These are phyloP conservation scores for Sitodiplosis mosellana DNA, from an alignment of 1,140 invertebrate species.

Conservation along the genomic window DNA sequence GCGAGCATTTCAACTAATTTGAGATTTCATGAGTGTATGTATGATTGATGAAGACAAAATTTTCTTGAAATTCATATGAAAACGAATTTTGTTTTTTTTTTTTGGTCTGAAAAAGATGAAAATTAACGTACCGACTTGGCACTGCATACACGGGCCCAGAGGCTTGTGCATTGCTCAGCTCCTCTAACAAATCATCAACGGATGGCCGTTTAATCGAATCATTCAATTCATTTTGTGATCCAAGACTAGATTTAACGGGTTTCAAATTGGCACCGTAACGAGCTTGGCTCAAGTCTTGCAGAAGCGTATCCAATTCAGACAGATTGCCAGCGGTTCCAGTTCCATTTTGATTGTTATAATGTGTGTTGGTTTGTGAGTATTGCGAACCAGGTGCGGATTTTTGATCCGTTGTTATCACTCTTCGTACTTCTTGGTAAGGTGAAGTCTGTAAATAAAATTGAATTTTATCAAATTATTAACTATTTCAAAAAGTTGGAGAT, in stretches of 20 bases:
- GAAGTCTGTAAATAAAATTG: not conserved
- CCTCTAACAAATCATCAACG: constrained; percentile 73
- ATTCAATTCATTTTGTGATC: constrained; percentile 1
- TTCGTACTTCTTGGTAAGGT: too few species aligned
- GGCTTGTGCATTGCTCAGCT: constrained; percentile 39
- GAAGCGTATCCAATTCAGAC: constrained; percentile 75
- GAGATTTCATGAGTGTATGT: too few species aligned
- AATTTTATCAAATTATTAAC: not conserved
- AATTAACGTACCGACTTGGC: constrained; percentile 47
- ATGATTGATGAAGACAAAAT: too few species aligned
- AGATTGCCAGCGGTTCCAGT: constrained; percentile 36
- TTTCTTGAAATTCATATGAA: too few species aligned
- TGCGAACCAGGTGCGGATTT: too few species aligned
- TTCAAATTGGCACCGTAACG: constrained; percentile 38
- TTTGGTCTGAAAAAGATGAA: too few species aligned
- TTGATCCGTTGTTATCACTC: too few species aligned
- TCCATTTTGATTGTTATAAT: not conserved
- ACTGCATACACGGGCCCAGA: constrained; percentile 32
- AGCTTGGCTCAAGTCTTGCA: constrained; percentile 79
- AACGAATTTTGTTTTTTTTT: too few species aligned
- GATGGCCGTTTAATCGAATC: constrained; percentile 37
- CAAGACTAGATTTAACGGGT: constrained; percentile 8
- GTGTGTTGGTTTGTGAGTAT: not conserved
- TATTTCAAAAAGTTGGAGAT: not conserved
- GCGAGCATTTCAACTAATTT: too few species aligned